Percentiles rank a stretch among this genome's conserved stretches.
phyloP scores from a whole-genome alignment of 2,888 invertebrate species.

The Hetaerina titia region DNA sequence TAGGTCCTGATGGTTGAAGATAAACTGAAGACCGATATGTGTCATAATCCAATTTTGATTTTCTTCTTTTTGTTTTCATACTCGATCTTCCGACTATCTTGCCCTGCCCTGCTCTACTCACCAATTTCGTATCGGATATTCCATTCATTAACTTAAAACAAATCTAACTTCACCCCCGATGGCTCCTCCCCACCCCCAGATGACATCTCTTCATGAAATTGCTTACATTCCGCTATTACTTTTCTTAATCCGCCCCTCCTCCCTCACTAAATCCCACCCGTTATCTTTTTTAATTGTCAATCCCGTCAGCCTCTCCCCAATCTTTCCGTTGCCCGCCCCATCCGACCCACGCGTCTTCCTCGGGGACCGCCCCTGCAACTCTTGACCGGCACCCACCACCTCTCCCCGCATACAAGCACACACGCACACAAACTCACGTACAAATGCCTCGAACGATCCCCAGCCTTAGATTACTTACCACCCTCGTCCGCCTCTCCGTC shows the following conservation, averaged over 20 bases:
- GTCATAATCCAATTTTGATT: no score
- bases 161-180: not conserved
- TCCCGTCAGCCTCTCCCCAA: not conserved
- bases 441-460: not conserved
- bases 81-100: not conserved
- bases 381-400: not conserved
- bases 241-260: not conserved
- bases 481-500: not conserved
- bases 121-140: not conserved
- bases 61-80: not conserved
- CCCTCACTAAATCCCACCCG: not conserved
- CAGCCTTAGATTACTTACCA: not conserved
- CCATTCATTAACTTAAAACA: not conserved
- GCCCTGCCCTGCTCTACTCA: not conserved
- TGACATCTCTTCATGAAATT: not conserved
- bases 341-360: not conserved
- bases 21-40: no score
- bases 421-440: not conserved
- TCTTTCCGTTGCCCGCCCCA: not conserved
- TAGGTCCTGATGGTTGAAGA: no score
- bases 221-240: not conserved
- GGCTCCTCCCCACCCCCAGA: no score
- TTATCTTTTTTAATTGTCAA: not conserved
- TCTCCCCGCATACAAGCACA: no score
- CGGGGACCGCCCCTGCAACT: not conserved